A percentile compares a stretch with the other conserved stretches of the same genome.
phyloP scores from a whole-genome alignment of 2,888 invertebrate species.

The Sceliomorpha sp. region DNA sequence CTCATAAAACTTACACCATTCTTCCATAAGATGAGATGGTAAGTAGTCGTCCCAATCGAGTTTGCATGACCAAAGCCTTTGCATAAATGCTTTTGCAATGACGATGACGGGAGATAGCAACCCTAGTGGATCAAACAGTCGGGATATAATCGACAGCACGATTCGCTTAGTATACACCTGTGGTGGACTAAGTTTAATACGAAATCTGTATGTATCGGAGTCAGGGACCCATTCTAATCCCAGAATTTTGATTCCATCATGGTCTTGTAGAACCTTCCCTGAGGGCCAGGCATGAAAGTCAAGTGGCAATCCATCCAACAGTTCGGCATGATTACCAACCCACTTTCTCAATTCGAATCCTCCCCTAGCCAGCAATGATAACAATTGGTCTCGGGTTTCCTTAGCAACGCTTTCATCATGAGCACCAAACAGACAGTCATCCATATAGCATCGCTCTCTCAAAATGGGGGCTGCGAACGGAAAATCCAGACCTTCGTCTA shows the following conservation, averaged over 20 bases:
- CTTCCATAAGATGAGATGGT: not conserved
- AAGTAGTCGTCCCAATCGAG: constrained; percentile 21
- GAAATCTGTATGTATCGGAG: not conserved
- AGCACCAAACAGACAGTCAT: constrained; percentile 4
- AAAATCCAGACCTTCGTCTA: too few relatives aligned
- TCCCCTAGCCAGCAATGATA: constrained; percentile 25
- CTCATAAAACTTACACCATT: constrained; percentile 1
- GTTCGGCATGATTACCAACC: not conserved
- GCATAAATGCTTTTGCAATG: constrained; percentile 20
- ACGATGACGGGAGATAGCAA: constrained; percentile 15
- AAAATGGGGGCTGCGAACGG: not conserved
- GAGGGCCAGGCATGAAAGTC: not conserved
- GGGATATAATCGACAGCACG: not conserved
- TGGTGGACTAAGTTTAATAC: not conserved
- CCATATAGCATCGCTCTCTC: not conserved
- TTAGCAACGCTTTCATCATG: not conserved
- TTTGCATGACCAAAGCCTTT: constrained; percentile 10
- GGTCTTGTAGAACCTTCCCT: not conserved
- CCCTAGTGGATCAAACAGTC: constrained; percentile 30
- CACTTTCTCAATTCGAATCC: constrained; percentile 36
- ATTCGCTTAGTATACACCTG: not conserved
- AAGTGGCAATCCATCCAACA: not conserved
- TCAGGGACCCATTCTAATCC: not conserved
- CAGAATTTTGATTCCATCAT: constrained; percentile 2
- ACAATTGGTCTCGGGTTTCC: not conserved